Conservation (phyloP, 2,888 invertebrate species). For the Lacanobia oleracea region DNA sequence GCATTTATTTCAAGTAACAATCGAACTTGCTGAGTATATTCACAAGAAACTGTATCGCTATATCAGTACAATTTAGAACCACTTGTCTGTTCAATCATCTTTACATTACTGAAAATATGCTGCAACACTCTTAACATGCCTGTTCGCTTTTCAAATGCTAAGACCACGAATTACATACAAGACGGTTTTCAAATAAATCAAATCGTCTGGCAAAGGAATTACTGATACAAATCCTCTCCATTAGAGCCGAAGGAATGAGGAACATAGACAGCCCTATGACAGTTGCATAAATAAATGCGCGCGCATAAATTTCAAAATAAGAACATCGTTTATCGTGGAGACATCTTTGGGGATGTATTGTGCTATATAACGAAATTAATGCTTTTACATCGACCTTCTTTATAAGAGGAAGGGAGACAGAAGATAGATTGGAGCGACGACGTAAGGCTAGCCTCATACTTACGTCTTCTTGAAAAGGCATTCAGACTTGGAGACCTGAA, state of each 20-base stretch:
- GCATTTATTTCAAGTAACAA: conserved; percentile 33
- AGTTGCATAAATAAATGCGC: conserved; percentile 73
- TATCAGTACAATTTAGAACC: conserved; percentile 1
- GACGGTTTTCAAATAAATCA: conserved; percentile 49
- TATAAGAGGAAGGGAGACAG: conserved; percentile 38
- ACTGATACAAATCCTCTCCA: conserved; percentile 47
- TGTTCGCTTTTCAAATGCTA: conserved; percentile 40
- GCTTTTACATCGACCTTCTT: conserved; percentile 45
- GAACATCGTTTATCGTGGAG: conserved; percentile 75
- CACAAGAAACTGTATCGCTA: neutral
- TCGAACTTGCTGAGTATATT: neutral
- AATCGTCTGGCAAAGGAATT: conserved; percentile 43
- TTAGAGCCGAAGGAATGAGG: conserved; percentile 55
- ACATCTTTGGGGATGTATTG: conserved; percentile 64
- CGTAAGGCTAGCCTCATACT: conserved; percentile 3
- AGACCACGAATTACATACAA: conserved; percentile 32
- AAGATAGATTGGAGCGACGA: conserved; percentile 32
- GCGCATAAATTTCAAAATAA: conserved; percentile 82
- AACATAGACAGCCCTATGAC: conserved; percentile 65
- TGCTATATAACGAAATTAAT: conserved; percentile 51
- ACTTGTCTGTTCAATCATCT: neutral
- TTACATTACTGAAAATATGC: conserved; percentile 20
- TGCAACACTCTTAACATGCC: neutral
- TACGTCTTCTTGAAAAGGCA: too few species aligned
- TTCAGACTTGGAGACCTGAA: too few species aligned